These are phyloP conservation scores for Kryphioiulus occultus DNA, from an alignment of 2,888 invertebrate species.

Conservation along the genomic window DNA sequence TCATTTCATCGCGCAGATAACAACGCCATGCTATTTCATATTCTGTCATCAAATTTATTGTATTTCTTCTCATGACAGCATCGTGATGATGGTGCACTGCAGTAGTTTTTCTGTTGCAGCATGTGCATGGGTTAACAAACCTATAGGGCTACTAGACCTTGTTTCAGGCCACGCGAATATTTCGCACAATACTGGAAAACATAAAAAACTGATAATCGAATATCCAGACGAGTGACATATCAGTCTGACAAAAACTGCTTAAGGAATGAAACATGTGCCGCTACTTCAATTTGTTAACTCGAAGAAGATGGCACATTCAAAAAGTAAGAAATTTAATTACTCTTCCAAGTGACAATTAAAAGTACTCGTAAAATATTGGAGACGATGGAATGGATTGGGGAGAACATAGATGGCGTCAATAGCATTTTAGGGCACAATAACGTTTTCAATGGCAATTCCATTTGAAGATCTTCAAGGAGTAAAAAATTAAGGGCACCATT, in stretches of 20 bases:
- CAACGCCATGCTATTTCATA: slow-evolving; percentile 36
- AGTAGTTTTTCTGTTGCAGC: slow-evolving; percentile 37
- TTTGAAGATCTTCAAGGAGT: too few relatives aligned
- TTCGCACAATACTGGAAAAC: background rate
- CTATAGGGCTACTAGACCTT: slow-evolving; percentile 8
- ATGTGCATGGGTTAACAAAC: slow-evolving; percentile 25
- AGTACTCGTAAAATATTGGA: background rate
- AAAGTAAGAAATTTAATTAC: background rate
- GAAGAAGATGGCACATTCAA: background rate
- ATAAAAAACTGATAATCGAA: slow-evolving; percentile 18
- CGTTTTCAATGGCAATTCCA: too few relatives aligned
- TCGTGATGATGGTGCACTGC: slow-evolving; percentile 36
- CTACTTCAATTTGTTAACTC: background rate
- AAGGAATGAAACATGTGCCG: slow-evolving; percentile 4
- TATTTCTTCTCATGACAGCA: slow-evolving; percentile 38
- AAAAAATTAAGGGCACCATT: too few relatives aligned
- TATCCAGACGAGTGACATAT: slow-evolving; percentile 39
- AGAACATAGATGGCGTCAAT: background rate
- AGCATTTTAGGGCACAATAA: too few relatives aligned
- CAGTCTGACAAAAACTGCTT: slow-evolving; percentile 27
- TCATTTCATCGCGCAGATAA: slow-evolving; percentile 34
- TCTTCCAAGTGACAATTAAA: background rate
- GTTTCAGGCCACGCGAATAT: slow-evolving; percentile 24
- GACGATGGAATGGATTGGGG: background rate
- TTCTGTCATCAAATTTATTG: slow-evolving; percentile 40